Evolutionary conservation across 23 tunicate species (phyloP).

Genomic region (Halocynthia aurantium): DNA sequence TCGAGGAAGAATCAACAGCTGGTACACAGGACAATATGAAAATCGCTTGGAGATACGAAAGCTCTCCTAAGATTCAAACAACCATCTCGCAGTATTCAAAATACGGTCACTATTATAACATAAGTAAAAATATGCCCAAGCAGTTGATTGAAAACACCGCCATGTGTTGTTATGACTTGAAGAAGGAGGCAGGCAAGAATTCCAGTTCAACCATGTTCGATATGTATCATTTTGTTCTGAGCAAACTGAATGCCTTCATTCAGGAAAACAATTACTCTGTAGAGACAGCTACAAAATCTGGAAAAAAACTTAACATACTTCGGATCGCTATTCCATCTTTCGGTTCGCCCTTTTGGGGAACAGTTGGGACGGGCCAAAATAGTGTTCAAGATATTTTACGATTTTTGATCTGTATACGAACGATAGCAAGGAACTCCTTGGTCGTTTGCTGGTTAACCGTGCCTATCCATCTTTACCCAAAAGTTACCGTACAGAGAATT

Average conservation of each 20-base stretch:
- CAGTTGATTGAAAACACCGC: constrained; percentile 19
- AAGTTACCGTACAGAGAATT: constrained; percentile 20
- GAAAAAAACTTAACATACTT: constrained; percentile 33
- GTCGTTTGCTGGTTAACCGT: constrained; percentile 46
- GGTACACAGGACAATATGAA: constrained; percentile 50
- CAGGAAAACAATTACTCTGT: constrained; percentile 1
- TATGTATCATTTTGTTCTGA: background rate
- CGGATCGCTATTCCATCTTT: constrained; percentile 55
- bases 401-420: constrained; percentile 59
- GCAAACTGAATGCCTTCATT: background rate
- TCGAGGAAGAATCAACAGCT: constrained; percentile 1
- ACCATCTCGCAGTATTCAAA: constrained; percentile 32
- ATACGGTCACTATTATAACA: constrained; percentile 83
- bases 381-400: constrained; percentile 19
- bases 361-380: constrained; percentile 4
- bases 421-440: constrained; percentile 45
- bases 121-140: constrained; percentile 53
- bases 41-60: constrained; percentile 78
- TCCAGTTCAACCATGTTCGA: background rate
- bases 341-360: constrained; percentile 65
- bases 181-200: background rate
- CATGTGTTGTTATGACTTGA: background rate
- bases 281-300: constrained; percentile 3
- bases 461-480: constrained; percentile 53
- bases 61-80: constrained; percentile 31